phyloP scores from a whole-genome alignment of 2,113 vertebrate species.

The Mellivora capensis region DNA sequence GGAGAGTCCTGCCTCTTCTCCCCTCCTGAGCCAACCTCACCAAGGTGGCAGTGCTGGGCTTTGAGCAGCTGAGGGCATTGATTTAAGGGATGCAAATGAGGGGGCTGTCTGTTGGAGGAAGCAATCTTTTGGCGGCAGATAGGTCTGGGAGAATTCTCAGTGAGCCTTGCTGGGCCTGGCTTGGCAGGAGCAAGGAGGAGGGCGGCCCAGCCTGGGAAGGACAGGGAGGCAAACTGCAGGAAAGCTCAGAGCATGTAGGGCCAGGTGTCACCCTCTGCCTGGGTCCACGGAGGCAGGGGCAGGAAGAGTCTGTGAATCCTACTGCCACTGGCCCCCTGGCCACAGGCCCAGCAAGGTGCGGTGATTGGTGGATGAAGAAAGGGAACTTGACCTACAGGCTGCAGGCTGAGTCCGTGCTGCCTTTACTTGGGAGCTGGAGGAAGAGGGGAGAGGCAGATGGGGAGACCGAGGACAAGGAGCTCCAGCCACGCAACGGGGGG shows the following conservation, averaged over 20 bases:
- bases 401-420: not conserved
- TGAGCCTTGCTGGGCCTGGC: slow-evolving; percentile 46
- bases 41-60: slow-evolving; percentile 57
- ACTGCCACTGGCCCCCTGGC: not conserved
- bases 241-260: not conserved
- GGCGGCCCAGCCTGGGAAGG: not conserved
- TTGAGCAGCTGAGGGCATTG: slow-evolving; percentile 68
- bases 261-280: not conserved
- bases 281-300: not conserved
- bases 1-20: not conserved
- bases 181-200: slow-evolving; percentile 42
- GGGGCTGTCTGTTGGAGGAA: slow-evolving; percentile 57
- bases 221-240: not conserved
- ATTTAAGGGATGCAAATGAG: slow-evolving; percentile 76
- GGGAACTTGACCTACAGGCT: not conserved
- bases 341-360: not conserved
- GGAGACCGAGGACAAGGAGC: not conserved
- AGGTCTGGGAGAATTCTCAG: slow-evolving; percentile 65
- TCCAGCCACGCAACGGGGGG: accelerated
- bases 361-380: not conserved
- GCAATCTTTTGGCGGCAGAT: slow-evolving; percentile 47
- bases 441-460: not conserved
- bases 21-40: not conserved
- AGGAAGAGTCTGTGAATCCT: not conserved
- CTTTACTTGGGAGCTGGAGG: not conserved